Conservation (phyloP, 1,140 invertebrate genomes). For the Branchinecta lynchi region DNA sequence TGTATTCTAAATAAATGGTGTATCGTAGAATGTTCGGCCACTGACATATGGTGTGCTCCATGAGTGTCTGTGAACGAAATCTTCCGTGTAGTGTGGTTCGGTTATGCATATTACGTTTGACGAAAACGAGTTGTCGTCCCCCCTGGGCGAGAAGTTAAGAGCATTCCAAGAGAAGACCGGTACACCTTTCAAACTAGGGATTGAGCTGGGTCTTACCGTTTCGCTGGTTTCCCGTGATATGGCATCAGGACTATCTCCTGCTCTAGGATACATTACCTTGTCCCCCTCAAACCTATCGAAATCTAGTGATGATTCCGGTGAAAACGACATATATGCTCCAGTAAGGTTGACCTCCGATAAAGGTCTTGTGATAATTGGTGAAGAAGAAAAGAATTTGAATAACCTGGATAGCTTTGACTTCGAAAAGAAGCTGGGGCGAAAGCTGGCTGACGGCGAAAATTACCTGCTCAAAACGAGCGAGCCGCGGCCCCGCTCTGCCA, state of each 20-base stretch:
- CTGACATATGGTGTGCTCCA: neutral
- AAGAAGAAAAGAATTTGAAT: neutral
- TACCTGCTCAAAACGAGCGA: neutral
- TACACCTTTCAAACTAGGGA: neutral
- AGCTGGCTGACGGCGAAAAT: neutral
- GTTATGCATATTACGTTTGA: slow-evolving; percentile 5
- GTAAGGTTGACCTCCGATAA: slow-evolving; percentile 4
- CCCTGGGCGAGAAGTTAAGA: neutral
- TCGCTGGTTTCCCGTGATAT: neutral
- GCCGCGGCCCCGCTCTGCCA: neutral
- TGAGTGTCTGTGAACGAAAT: neutral
- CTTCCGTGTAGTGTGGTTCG: neutral
- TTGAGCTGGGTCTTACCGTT: neutral
- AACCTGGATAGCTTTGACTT: neutral
- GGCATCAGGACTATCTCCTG: neutral
- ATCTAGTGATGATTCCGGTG: neutral
- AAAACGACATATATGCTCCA: slow-evolving; percentile 6
- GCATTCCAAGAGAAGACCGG: too few relatives aligned
- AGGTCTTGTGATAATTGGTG: neutral
- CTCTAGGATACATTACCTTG: slow-evolving; percentile 1
- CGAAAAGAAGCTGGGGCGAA: neutral
- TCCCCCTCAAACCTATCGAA: neutral
- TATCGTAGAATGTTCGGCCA: too few relatives aligned
- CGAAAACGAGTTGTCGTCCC: neutral
- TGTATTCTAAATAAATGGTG: too few relatives aligned